A percentile compares a stretch with the other conserved stretches of the same genome.
Evolutionary conservation across 2,888 invertebrate genomes (phyloP).

Genomic region (Dryobotodes eremita): DNA sequence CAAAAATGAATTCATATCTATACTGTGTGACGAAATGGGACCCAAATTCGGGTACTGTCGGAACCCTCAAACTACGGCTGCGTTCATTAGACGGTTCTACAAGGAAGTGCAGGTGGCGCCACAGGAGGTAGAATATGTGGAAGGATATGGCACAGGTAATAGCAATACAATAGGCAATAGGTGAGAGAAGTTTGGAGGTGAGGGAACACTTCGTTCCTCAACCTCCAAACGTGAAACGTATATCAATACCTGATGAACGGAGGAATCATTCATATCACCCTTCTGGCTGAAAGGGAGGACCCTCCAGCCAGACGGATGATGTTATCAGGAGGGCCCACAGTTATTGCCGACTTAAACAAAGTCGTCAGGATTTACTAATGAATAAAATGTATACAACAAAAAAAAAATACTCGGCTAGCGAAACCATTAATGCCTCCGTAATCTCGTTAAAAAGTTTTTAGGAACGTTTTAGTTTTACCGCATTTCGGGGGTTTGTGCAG

Average conservation of each 20-base stretch:
- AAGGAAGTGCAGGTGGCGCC: conserved; percentile 92
- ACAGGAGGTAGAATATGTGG: conserved; percentile 93
- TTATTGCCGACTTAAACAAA: neutral
- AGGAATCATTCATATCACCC: neutral
- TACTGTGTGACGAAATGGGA: conserved; percentile 79
- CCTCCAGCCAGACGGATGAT: neutral
- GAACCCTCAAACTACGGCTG: conserved; percentile 86
- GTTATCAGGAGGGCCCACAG: neutral
- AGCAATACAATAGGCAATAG: too few relatives aligned
- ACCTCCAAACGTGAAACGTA: too few relatives aligned
- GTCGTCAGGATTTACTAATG: neutral
- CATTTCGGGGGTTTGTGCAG: too few relatives aligned
- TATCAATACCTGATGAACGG: too few relatives aligned
- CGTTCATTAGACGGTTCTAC: conserved; percentile 90
- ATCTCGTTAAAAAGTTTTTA: too few relatives aligned
- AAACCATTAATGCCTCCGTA: neutral
- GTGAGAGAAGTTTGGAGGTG: too few relatives aligned
- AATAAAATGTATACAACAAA: neutral
- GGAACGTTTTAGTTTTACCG: too few relatives aligned
- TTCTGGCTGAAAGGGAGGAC: too few relatives aligned
- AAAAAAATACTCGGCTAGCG: neutral
- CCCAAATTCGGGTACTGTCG: conserved; percentile 89
- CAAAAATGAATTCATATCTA: conserved; percentile 90
- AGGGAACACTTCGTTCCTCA: too few relatives aligned
- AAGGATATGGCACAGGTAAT: conserved; percentile 92